Conservation (phyloP, 2,113 vertebrate species). For the Ceyx cyanopectus region DNA sequence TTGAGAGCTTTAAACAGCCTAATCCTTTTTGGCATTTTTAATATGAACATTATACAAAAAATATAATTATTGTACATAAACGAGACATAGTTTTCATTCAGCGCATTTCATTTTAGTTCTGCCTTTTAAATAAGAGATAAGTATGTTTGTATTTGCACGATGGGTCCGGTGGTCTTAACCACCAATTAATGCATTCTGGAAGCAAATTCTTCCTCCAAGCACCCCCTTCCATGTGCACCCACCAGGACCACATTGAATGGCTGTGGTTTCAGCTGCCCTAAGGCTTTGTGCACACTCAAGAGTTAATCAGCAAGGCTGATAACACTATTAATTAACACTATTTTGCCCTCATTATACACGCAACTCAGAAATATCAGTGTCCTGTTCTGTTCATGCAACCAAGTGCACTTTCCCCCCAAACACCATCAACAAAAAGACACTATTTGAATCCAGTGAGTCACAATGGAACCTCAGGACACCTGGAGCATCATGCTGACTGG, state of each 20-base stretch:
- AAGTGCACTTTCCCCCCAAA: background rate
- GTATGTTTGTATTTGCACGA: background rate
- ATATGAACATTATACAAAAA: background rate
- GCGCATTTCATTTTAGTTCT: conserved; percentile 27
- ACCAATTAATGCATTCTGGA: background rate
- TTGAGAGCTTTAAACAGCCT: conserved; percentile 28
- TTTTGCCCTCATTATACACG: background rate
- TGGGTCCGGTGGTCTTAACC: background rate
- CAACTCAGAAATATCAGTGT: background rate
- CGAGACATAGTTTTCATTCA: conserved; percentile 1
- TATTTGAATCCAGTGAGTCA: background rate
- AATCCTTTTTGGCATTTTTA: conserved; percentile 15
- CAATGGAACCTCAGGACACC: background rate
- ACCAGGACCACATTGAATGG: accelerated
- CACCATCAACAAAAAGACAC: background rate
- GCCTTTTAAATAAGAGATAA: background rate
- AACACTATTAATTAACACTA: background rate
- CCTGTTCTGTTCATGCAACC: background rate
- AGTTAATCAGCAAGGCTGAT: background rate
- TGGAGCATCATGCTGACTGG: background rate
- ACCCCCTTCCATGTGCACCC: accelerated
- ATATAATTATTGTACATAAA: background rate
- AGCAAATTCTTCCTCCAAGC: background rate
- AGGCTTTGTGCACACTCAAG: background rate
- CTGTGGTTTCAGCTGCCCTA: background rate